Base-by-base conservation (phyloP, 1,140 invertebrate genomes). In the Uloborus diversus region DNA sequence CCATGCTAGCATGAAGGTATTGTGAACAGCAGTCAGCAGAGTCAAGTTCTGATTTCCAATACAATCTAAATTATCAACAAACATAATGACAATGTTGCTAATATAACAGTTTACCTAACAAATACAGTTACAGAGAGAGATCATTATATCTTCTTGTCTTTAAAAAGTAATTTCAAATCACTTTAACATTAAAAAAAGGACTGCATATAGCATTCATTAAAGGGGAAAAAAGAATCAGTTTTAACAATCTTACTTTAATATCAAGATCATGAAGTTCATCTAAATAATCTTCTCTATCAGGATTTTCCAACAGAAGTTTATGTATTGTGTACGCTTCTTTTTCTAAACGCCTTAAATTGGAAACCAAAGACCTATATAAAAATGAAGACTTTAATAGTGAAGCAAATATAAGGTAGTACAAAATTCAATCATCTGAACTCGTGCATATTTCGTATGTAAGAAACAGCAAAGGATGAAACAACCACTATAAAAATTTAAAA, bases 261-360 rank as follows among this genome's bases (percentile, higher is more conserved):
- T 94, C 93, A 25, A 95, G 87, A 37, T 91, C 90, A 53, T 92
- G 89, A 69, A 91, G 90, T 84, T 95, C 92, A 30, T 88, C 85
- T 2, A 90, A 68, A 4, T 94, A 85, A 76, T 93, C 92, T 81
- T 89, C 88, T 81, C 85, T 87, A 11, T 80, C 90, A 13, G 91
- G 87, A 85, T 93, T 92, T 79, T 95, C 93, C 9, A 90, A 90
- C 28, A 93, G 88, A 30, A 92, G 91, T 85, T 94, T 93, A 84
- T 96, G 93, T 57, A 96, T 90, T 9, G 95, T 88, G 85, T 98
- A 96, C 23, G 95, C 94, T 82, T 98, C 96, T 84, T 94, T 94
- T 85, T 98, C 96, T 23, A 97, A 86, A 23, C 92, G 89, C 13
- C 95, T 88, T 28, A 97, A 87, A 85, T 94, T 92, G 27, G 93